phyloP scores from a whole-genome alignment of 2,888 invertebrate species.

The Eupithecia abbreviata region DNA sequence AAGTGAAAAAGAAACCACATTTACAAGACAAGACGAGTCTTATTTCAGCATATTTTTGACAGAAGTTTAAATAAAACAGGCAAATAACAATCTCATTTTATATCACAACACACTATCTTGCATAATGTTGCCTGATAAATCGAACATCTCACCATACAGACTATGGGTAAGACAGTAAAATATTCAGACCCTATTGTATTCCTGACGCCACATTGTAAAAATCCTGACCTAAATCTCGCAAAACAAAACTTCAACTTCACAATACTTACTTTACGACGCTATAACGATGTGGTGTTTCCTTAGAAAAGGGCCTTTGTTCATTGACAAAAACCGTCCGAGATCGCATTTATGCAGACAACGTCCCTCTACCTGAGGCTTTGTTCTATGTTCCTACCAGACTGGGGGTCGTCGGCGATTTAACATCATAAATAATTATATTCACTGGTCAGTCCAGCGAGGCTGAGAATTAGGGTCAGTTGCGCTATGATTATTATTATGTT shows the following conservation, averaged over 20 bases:
- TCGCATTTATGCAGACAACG: slow-evolving; percentile 77
- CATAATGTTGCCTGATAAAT: slow-evolving; percentile 17
- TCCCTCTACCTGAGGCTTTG: slow-evolving; percentile 78
- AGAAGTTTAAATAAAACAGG: not conserved
- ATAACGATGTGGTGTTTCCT: slow-evolving; percentile 83
- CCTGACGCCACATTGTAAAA: slow-evolving; percentile 80
- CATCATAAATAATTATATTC: slow-evolving; percentile 80
- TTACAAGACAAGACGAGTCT: not conserved
- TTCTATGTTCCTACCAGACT: slow-evolving; percentile 78
- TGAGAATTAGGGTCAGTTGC: slow-evolving; percentile 76
- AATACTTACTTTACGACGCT: slow-evolving; percentile 81
- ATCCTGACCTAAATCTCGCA: slow-evolving; percentile 80
- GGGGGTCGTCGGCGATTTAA: slow-evolving; percentile 75
- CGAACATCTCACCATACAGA: slow-evolving; percentile 47
- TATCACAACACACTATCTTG: slow-evolving; percentile 3
- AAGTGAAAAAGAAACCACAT: too few species aligned
- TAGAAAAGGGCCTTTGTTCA: slow-evolving; percentile 82
- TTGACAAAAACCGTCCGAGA: slow-evolving; percentile 80
- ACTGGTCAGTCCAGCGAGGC: slow-evolving; percentile 73
- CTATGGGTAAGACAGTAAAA: slow-evolving; percentile 62
- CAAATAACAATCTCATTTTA: not conserved
- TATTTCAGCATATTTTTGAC: not conserved
- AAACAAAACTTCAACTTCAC: slow-evolving; percentile 79
- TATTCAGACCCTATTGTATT: slow-evolving; percentile 67
- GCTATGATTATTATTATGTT: slow-evolving; percentile 75